Evolutionary conservation across 2,888 invertebrate species (phyloP).

Genomic region (Eueremaeus valkanovi): DNA sequence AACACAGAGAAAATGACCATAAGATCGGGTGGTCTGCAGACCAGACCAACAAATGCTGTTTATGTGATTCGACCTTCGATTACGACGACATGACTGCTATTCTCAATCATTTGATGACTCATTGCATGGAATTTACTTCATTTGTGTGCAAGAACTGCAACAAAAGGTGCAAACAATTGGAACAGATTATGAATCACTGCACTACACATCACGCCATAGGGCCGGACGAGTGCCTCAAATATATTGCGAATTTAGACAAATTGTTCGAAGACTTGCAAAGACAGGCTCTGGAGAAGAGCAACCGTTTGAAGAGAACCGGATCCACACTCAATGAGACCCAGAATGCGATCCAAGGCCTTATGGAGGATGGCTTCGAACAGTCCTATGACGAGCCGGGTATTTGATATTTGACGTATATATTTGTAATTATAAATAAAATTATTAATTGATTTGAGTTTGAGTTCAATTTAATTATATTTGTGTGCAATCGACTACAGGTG

Average conservation of each 20-base stretch:
- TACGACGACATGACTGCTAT: background rate
- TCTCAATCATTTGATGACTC: background rate
- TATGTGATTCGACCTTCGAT: background rate
- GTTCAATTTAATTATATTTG: background rate
- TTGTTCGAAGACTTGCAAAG: background rate
- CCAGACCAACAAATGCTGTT: background rate
- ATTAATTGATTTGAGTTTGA: background rate
- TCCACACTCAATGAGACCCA: background rate
- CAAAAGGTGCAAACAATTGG: background rate
- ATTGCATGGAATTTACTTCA: background rate
- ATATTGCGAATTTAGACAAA: background rate
- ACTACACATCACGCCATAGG: background rate
- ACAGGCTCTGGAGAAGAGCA: background rate
- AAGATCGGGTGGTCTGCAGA: background rate
- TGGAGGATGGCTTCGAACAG: background rate
- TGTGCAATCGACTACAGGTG: background rate
- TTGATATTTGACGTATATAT: too few species aligned
- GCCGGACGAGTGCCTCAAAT: background rate
- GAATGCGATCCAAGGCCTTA: background rate
- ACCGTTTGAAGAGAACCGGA: background rate
- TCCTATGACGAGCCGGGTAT: background rate
- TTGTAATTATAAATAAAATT: background rate
- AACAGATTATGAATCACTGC: background rate
- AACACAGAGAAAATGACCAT: background rate
- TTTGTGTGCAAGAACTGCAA: slow-evolving; percentile 7